Percentiles rank a stretch among this genome's conserved stretches.
phyloP scores from a whole-genome alignment of 2,888 invertebrate species.

The Sisyra terminalis region DNA sequence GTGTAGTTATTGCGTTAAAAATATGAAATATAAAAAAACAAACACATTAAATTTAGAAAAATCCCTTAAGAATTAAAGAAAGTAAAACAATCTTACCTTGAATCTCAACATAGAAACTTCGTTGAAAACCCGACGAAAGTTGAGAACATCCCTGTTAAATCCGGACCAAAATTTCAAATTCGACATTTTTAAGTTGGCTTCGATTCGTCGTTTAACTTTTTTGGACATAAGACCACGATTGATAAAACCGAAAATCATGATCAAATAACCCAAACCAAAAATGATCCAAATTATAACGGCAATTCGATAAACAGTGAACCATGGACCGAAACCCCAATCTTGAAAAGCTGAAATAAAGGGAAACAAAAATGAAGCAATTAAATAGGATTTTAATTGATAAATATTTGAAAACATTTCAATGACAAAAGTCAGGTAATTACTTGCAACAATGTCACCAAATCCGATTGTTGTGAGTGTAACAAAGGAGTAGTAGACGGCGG shows the following conservation, averaged over 20 bases:
- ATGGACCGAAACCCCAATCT: slow-evolving; percentile 32
- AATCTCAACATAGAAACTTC: slow-evolving; percentile 70
- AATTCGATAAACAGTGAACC: slow-evolving; percentile 57
- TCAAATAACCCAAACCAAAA: slow-evolving; percentile 77
- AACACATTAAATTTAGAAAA: slow-evolving; percentile 1
- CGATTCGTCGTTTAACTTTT: slow-evolving; percentile 54
- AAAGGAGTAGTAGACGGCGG: slow-evolving; percentile 75
- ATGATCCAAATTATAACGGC: slow-evolving; percentile 80
- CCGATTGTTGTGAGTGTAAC: slow-evolving; percentile 80
- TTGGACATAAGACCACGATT: slow-evolving; percentile 63
- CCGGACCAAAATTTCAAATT: slow-evolving; percentile 63
- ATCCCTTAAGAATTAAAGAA: neutral
- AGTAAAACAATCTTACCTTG: slow-evolving; percentile 36
- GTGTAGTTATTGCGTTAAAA: neutral
- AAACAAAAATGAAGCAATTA: neutral
- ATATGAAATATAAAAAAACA: neutral
- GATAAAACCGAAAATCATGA: slow-evolving; percentile 79
- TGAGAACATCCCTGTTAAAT: slow-evolving; percentile 56
- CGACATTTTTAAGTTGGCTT: slow-evolving; percentile 58
- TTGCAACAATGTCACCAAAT: slow-evolving; percentile 85
- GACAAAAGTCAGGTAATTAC: slow-evolving; percentile 25
- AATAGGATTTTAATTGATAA: neutral
- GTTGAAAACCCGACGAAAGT: slow-evolving; percentile 56
- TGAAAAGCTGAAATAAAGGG: slow-evolving; percentile 17
- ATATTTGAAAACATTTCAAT: no score